Conservation (phyloP, 2,888 invertebrate genomes). For the Ptychoptera albimana region DNA sequence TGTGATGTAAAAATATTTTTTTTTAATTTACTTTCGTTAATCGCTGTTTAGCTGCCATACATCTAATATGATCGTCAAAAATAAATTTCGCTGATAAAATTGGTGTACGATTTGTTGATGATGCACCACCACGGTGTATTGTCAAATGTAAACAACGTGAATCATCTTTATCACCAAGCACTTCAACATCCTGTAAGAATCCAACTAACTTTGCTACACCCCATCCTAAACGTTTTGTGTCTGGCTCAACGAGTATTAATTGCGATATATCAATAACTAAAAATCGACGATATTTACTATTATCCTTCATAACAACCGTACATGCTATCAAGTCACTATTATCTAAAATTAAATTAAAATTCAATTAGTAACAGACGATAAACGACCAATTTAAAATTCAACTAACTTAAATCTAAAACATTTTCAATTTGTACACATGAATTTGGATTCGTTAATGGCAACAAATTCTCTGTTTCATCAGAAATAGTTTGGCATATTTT, state of each 20-base stretch:
- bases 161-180: conserved; percentile 91
- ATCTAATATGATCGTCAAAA: conserved; percentile 97
- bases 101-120: conserved; percentile 55
- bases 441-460: conserved; percentile 78
- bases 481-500: conserved; percentile 64
- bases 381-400: conserved; percentile 6
- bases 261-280: conserved; percentile 91
- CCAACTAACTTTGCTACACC: conserved; percentile 95
- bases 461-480: conserved; percentile 66
- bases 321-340: conserved; percentile 96
- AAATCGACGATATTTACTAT: conserved; percentile 80
- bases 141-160: conserved; percentile 88
- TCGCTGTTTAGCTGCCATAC: conserved; percentile 95
- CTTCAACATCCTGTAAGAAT: conserved; percentile 88
- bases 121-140: conserved; percentile 61
- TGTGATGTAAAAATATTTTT: neutral
- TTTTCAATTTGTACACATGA: conserved; percentile 86
- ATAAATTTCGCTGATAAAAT: conserved; percentile 83
- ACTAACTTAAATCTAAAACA: conserved; percentile 86
- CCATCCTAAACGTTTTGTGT: conserved; percentile 87
- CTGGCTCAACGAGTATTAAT: conserved; percentile 93
- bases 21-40: conserved; percentile 47
- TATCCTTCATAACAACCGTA: conserved; percentile 80
- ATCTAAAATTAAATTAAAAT: conserved; percentile 41
- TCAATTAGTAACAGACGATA: conserved; percentile 2